Base-by-base conservation (phyloP, 2,797 vertebrate genomes). In the Anabas testudineus region DNA sequence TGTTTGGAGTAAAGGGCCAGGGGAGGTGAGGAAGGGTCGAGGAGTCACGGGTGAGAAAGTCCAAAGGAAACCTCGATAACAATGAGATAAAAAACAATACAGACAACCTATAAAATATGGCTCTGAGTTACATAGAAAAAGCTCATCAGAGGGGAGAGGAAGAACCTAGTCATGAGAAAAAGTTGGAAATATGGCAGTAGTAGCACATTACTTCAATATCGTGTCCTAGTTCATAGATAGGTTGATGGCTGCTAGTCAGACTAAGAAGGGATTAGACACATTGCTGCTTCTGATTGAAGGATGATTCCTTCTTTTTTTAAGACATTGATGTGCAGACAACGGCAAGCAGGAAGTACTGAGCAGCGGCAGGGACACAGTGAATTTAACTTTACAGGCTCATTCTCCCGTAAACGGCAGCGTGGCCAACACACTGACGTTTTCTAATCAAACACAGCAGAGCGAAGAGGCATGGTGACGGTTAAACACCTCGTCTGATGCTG, bases 71-170 rank as follows among this genome's bases (percentile, higher is more conserved):
- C 77, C 81, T 88, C 48, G 61, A 85, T 79, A 92, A 86, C 72
- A 84, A 92, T 89, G 89, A 86, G 78, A 82, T 90, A 87, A 78
- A 94, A 93, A 92, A 93, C 85, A 93, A 94, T 80, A 87, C 85
- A 86, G 86, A 81, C 86, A 83, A 90, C 89, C 90, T 93, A 93
- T 82, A 93, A 93, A 94, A 94, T 94, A 95, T 94, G 94, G 93
- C 94, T 95, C 93, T 94, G 92, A 91, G 86, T 91, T 88, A 93
- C 91, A 90, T 92, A 93, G 91, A 93, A 94, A 92, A 93, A 90
- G 90, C 87, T 90, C 68, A 74, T 87, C 83, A 60, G 86, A 86
- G 88, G 85, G 87, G 76, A 72, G 76, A 69, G 84, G 80, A 77
- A 75, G 73, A 92, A 93, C 82, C 73, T 52, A 89, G 80, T 86